These are phyloP conservation scores for Dasypolia templi DNA, from an alignment of 2,888 invertebrate genomes.

Conservation along the genomic window DNA sequence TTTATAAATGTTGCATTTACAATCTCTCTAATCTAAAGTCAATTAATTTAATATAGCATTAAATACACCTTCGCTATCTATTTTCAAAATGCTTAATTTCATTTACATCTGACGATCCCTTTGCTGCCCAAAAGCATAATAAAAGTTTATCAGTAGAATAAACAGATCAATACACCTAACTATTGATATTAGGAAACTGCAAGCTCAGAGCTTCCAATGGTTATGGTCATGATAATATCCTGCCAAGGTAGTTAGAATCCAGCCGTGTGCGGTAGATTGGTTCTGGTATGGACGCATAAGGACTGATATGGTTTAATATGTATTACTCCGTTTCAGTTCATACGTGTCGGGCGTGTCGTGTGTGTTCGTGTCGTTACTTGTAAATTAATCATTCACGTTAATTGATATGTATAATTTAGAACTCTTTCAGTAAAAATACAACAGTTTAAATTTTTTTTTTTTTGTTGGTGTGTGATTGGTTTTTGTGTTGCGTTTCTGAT, in stretches of 20 bases:
- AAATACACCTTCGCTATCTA: background rate
- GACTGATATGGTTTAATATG: background rate
- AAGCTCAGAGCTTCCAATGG: background rate
- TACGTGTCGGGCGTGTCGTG: no score
- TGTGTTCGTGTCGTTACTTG: no score
- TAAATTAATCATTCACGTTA: no score
- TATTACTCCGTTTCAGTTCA: no score
- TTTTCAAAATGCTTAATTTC: background rate
- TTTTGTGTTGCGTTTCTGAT: no score
- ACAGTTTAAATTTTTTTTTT: no score
- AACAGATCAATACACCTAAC: background rate
- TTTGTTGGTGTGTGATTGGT: no score
- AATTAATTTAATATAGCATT: no score
- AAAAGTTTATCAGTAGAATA: background rate
- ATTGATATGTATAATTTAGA: no score
- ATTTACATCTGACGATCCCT: background rate
- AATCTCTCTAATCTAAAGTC: no score
- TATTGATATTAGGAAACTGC: conserved; percentile 11
- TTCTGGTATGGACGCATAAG: background rate
- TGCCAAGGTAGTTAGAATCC: background rate
- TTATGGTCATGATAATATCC: conserved; percentile 32
- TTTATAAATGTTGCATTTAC: background rate
- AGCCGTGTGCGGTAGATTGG: background rate
- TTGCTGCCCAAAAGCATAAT: background rate
- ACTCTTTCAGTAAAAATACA: no score